phyloP scores from a whole-genome alignment of 2,797 vertebrate genomes.

The Manis pentadactyla region DNA sequence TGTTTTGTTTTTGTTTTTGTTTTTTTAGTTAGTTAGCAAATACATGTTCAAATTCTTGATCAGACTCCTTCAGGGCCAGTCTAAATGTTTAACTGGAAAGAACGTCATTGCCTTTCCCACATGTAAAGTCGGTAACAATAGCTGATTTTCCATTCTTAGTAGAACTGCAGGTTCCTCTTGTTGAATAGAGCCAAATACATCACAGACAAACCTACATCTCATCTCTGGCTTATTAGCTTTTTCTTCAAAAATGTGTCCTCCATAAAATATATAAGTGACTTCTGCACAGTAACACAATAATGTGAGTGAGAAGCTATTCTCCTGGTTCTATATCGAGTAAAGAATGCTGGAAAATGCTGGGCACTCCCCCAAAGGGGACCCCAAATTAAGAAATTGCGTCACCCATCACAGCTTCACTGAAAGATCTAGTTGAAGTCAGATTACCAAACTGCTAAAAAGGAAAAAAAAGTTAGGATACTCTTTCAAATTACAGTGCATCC shows the following conservation, averaged over 20 bases:
- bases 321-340: not conserved
- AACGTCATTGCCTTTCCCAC: conserved; percentile 11
- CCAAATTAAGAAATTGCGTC: not conserved
- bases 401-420: not conserved
- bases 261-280: not conserved
- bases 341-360: not conserved
- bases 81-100: not conserved
- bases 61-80: not conserved
- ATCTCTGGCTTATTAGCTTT: not conserved
- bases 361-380: not conserved
- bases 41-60: conserved; percentile 64
- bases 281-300: not conserved
- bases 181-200: not conserved
- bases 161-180: not conserved
- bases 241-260: not conserved
- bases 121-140: not conserved
- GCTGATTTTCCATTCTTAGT: conserved; percentile 28
- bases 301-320: not conserved
- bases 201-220: not conserved
- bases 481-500: not conserved
- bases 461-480: not conserved
- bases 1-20: not conserved
- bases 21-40: conserved; percentile 10
- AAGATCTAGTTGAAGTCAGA: not conserved
- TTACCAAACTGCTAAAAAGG: not conserved